Base-by-base conservation (phyloP, 2,888 invertebrate species). In the Protonemura montana region DNA sequence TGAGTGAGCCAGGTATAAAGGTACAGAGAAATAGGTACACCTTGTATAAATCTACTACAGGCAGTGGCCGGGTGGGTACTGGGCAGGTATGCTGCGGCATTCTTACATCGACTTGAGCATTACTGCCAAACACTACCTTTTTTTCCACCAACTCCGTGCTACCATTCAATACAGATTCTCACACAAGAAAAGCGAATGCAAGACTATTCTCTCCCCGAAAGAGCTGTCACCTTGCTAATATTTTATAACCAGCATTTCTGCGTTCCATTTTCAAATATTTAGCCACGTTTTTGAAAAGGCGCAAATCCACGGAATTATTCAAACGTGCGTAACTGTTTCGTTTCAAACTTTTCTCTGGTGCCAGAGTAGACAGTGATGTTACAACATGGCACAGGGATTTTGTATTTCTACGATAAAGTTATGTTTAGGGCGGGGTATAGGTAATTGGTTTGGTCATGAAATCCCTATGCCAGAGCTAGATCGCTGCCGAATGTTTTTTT, bases 41-140 rank as follows among this genome's bases (percentile, higher is more conserved):
- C 59, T 59, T 59, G 59, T 59, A 59, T 59, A 35, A 35, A 21
- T 59, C 59, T 59, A 21, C 59, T 59, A 59, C 2, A 35, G 35
- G 35, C 35, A 35, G 35, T 35, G 35, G 35, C 35, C 10, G 35
- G 59, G 59, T 59, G 21, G 59, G 59, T 59, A 59, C 35, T 59
- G 21, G 59, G 59, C 59, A 59, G 59, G 59, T 59, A 59, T 59
- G 59, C 59, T 21, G 59, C 13, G 59, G 59, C 59, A 59, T 59
- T 59, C 59, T 59, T 13, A 59, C 16, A 59, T 59, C 59, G 59
- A 21, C 59, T 21, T 21, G 59, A 59, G 59, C 59, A 59, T 59
- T 59, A 59, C 59, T 59, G 59, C 59, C 59, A 59, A 59, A 59
- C 59, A 59, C 59, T 59, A 59, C 59, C 59, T 59, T n/a, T n/a